Evolutionary conservation across 1,140 invertebrate species (phyloP), one percentile per base, ranked within the genome.

Genomic region (Drosophila baimaii): DNA sequence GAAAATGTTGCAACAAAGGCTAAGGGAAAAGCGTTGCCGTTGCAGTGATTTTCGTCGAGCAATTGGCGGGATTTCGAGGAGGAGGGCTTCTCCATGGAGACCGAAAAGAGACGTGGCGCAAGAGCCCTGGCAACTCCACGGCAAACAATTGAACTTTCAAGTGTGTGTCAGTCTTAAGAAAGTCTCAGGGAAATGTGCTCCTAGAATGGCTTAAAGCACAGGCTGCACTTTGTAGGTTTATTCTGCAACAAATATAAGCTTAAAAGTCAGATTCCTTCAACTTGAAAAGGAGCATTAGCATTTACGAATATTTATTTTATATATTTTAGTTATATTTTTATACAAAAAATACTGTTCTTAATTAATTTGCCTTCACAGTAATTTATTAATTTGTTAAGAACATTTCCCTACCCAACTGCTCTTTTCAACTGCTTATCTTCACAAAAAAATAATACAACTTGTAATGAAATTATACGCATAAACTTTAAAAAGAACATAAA

Each of bases 1-100:
- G 78, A 65, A 77, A 68, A 66, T 51, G 46, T 54, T 74, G 57
- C 57, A 70, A 70, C 62, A 47, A 70, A 56, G 63, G 64, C 35
- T 27, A 25, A 55, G 27, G 65, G 52, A 74, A 76, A 77, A 61
- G n/a, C 62, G 44, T 68, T 68, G 61, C 61, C 54, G 57, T 77
- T 77, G 72, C 73, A 59, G 62, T 61, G 74, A 76, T 77, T 77
- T 69, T 51, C 55, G 41, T 29, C 9, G 33, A 41, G 39, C 63
- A 52, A 68, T 54, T 59, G 47, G 23, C 44, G 46, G 47, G 31
- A 21, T 62, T 62, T 68, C 33, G 19, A 35, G 37, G 25, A 35
- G 37, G 25, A 76, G 74, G 27, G 31, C 23, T 54, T 70, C 69
- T 70, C 49, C 39, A 56, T 35, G 51, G 37, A 17, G 31, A 66